These are phyloP conservation scores for Morus bassanus DNA, from an alignment of 2,797 vertebrate genomes.

Conservation along the genomic window DNA sequence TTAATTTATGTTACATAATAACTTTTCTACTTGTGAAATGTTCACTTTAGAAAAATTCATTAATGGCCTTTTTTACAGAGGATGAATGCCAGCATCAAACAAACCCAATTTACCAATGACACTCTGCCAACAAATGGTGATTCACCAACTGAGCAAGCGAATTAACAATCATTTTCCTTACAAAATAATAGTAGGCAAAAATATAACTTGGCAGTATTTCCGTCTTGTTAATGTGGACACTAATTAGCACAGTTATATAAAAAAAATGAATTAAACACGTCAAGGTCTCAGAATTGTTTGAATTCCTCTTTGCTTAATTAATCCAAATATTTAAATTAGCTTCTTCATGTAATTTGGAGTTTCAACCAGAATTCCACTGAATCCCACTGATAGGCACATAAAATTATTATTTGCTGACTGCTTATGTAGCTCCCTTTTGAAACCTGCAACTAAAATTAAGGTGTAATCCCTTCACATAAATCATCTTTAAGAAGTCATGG, in stretches of 20 bases:
- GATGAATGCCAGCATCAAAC: conserved; percentile 15
- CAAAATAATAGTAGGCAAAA: conserved; percentile 45
- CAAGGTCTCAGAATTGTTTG: conserved; percentile 55
- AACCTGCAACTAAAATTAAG: conserved; percentile 62
- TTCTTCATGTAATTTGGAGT: conserved; percentile 44
- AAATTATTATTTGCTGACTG: conserved; percentile 63
- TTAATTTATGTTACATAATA: not conserved
- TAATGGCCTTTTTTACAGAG: not conserved
- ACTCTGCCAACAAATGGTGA: conserved; percentile 32
- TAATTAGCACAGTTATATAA: conserved; percentile 54
- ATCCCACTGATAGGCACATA: conserved; percentile 39
- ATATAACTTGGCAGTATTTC: conserved; percentile 28
- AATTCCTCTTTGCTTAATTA: conserved; percentile 51
- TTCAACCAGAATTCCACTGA: conserved; percentile 39
- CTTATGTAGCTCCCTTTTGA: conserved; percentile 36
- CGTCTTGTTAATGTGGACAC: conserved; percentile 36
- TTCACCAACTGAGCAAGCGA: conserved; percentile 16
- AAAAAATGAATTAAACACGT: conserved; percentile 44
- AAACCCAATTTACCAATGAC: conserved; percentile 31
- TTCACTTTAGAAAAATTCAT: conserved; percentile 2
- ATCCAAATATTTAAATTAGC: conserved; percentile 67
- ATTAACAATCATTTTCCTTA: conserved; percentile 20
- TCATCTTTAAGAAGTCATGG: not conserved
- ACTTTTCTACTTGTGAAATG: not conserved
- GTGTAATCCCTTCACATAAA: not conserved